phyloP scores from a whole-genome alignment of 2,888 invertebrate species.

The Conomelus anceps region DNA sequence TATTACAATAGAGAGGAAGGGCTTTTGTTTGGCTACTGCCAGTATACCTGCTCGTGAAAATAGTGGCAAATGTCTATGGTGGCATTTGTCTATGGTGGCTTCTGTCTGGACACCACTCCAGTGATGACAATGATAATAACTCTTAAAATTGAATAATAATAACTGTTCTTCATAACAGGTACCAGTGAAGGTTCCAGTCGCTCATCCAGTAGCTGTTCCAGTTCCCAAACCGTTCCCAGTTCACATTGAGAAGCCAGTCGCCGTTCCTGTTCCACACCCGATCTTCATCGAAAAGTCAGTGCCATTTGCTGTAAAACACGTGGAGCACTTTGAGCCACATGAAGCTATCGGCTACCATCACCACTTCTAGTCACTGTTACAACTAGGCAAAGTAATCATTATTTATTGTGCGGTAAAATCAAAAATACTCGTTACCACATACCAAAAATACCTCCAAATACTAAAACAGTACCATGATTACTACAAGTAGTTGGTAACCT shows the following conservation, averaged over 20 bases:
- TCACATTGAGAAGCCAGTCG: slow-evolving; percentile 48
- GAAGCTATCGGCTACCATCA: background rate
- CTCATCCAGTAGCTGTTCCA: slow-evolving; percentile 32
- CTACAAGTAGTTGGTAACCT: too few relatives aligned
- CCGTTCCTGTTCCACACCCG: slow-evolving; percentile 37
- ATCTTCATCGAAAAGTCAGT: background rate
- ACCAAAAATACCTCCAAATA: background rate
- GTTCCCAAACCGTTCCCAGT: slow-evolving; percentile 36
- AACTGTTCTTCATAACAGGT: slow-evolving; percentile 25
- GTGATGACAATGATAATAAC: background rate
- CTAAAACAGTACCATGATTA: background rate
- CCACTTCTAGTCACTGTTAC: background rate
- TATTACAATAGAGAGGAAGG: too few relatives aligned
- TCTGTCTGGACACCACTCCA: too few relatives aligned
- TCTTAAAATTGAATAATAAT: too few relatives aligned
- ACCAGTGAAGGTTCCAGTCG: slow-evolving; percentile 33
- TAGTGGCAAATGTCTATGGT: too few relatives aligned
- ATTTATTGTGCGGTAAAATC: background rate
- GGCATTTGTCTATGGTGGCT: too few relatives aligned
- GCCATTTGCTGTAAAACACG: background rate
- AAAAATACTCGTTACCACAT: background rate
- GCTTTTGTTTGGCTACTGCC: too few relatives aligned
- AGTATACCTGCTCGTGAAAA: too few relatives aligned
- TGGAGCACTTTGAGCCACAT: background rate
- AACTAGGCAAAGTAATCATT: background rate